Percentiles rank a stretch among this genome's conserved stretches.
phyloP scores from a whole-genome alignment of 2,113 vertebrate species.

The Ardeotis arabs region DNA sequence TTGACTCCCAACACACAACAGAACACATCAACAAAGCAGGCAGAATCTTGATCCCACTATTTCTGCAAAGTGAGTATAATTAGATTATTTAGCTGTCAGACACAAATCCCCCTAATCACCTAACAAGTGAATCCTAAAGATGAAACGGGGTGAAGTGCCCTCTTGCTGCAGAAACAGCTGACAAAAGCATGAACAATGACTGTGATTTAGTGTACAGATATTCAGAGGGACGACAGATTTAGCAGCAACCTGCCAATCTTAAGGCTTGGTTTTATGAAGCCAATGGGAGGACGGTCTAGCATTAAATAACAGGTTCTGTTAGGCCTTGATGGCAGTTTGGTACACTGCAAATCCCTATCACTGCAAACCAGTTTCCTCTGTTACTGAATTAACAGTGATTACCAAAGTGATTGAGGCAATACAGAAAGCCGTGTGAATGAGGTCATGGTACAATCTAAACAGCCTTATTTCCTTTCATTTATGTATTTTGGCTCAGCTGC shows the following conservation, averaged over 20 bases:
- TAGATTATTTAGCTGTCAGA: background rate
- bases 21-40: background rate
- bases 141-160: background rate
- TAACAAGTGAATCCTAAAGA: background rate
- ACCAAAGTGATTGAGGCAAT: background rate
- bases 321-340: background rate
- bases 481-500: background rate
- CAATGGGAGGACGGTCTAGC: background rate
- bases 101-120: background rate
- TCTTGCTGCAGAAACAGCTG: background rate
- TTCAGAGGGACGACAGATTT: background rate
- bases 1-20: background rate
- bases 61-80: background rate
- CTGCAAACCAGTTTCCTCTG: background rate
- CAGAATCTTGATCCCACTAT: background rate
- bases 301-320: background rate
- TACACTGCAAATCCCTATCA: background rate
- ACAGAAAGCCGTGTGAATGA: background rate
- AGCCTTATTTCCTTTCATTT: background rate
- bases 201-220: background rate
- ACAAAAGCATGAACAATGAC: background rate
- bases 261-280: background rate
- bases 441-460: background rate
- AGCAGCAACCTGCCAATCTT: background rate
- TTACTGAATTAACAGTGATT: background rate